These are phyloP conservation scores for Celastrina argiolus DNA, from an alignment of 2,888 invertebrate genomes.

Conservation along the genomic window DNA sequence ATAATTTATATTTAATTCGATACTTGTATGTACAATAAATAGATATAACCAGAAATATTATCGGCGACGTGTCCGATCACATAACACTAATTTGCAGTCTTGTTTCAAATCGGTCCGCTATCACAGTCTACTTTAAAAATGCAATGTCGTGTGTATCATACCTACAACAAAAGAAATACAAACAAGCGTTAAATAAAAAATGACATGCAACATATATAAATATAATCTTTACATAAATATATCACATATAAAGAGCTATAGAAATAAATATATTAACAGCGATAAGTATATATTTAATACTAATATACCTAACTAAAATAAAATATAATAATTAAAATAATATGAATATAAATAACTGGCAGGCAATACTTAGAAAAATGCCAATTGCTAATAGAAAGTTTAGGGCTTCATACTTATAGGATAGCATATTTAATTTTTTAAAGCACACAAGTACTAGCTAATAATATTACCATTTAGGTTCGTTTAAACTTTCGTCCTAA, in stretches of 20 bases:
- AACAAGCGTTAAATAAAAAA: conserved; percentile 58
- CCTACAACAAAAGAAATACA: conserved; percentile 74
- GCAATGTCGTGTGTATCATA: conserved; percentile 66
- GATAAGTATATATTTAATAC: not conserved
- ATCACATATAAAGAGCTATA: not conserved
- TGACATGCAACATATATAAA: conserved; percentile 52
- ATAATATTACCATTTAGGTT: too few relatives aligned
- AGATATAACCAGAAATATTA: conserved; percentile 52
- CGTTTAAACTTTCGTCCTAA: too few relatives aligned
- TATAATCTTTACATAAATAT: conserved; percentile 16
- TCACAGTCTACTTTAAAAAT: conserved; percentile 72
- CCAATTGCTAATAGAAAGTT: not conserved
- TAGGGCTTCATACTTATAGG: not conserved
- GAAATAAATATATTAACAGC: conserved; percentile 1
- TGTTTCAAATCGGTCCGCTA: conserved; percentile 56
- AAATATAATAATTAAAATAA: not conserved
- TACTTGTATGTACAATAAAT: conserved; percentile 50
- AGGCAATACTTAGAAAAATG: not conserved
- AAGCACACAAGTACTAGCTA: too few relatives aligned
- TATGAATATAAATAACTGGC: not conserved
- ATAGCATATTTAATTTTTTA: too few relatives aligned
- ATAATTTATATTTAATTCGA: conserved; percentile 3
- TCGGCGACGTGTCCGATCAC: conserved; percentile 46
- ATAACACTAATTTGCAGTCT: conserved; percentile 53
- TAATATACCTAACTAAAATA: not conserved